These are phyloP conservation scores for Odobenus rosmarus DNA, from an alignment of 2,113 vertebrate species.

Conservation along the genomic window DNA sequence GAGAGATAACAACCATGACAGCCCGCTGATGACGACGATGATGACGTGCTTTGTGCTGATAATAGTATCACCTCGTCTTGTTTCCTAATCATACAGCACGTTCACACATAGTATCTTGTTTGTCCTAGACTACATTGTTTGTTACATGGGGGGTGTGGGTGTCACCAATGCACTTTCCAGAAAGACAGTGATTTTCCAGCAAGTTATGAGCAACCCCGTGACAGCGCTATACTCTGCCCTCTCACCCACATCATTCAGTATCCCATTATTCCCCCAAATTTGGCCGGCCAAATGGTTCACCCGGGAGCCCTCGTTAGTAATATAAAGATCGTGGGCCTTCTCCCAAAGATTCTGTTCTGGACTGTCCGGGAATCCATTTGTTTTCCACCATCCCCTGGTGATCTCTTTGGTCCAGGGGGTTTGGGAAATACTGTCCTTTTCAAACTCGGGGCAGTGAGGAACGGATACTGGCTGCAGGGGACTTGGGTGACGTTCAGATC, in stretches of 20 bases:
- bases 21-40: not conserved
- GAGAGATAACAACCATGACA: not conserved
- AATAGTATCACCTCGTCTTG: slow-evolving; percentile 59
- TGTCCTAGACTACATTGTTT: not conserved
- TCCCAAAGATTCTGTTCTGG: not conserved
- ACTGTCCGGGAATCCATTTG: not conserved
- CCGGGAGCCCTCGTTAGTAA: not conserved
- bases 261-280: not conserved
- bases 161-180: not conserved
- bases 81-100: not conserved
- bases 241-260: not conserved
- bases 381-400: not conserved
- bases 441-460: not conserved
- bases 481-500: not conserved
- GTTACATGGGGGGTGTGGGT: not conserved
- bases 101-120: slow-evolving; percentile 7
- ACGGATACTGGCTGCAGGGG: not conserved
- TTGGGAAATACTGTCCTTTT: not conserved
- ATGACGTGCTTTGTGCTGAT: slow-evolving; percentile 55
- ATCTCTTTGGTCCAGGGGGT: not conserved
- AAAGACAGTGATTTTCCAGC: slow-evolving; percentile 28
- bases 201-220: not conserved
- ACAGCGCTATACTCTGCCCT: not conserved
- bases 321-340: not conserved
- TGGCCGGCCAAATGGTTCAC: not conserved